phyloP scores from a whole-genome alignment of 2,113 vertebrate genomes.

The Ciconia maguari region DNA sequence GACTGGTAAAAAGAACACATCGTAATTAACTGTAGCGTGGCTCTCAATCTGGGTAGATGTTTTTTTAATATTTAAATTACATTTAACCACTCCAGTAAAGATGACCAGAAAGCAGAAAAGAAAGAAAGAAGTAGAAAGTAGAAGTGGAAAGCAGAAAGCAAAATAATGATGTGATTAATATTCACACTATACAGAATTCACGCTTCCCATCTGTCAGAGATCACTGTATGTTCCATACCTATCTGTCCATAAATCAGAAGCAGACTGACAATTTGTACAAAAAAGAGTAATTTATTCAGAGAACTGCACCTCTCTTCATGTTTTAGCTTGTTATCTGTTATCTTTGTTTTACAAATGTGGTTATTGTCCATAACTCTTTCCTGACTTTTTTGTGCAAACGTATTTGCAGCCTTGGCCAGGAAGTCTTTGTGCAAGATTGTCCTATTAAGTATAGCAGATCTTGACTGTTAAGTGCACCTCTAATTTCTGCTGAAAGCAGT shows the following conservation, averaged over 20 bases:
- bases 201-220: neutral
- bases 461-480: neutral
- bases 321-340: neutral
- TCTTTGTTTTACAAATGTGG: neutral
- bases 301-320: neutral
- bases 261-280: neutral
- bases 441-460: neutral
- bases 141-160: neutral
- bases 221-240: neutral
- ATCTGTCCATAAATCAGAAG: conserved; percentile 8
- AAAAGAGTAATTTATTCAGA: neutral
- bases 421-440: neutral
- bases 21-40: neutral
- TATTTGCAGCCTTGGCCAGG: neutral
- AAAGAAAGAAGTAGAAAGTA: neutral
- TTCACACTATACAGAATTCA: neutral
- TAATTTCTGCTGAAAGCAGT: conserved; percentile 10
- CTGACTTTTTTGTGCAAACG: neutral
- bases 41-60: neutral
- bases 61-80: neutral
- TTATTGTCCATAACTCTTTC: neutral
- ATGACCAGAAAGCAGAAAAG: neutral
- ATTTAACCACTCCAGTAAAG: neutral
- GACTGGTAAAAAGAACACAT: neutral
- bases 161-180: conserved; percentile 42